A percentile compares a stretch with the other conserved stretches of the same genome.
These are phyloP conservation scores for Indri indri DNA, from an alignment of 2,113 vertebrate genomes.

Conservation along the genomic window DNA sequence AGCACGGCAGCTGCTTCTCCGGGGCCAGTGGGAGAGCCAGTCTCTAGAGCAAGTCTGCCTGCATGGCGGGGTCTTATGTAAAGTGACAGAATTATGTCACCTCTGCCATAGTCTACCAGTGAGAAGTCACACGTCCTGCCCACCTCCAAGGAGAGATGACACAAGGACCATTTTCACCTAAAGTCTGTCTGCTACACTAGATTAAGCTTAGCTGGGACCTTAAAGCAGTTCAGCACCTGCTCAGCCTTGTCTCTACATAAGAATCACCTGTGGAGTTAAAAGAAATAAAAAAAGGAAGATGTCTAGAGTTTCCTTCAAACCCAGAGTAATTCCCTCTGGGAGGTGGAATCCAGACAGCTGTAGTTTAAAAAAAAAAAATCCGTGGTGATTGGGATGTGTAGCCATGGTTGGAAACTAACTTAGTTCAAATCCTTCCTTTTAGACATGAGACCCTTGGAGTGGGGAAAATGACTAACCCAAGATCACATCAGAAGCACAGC, in stretches of 20 bases:
- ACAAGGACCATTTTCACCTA: not conserved
- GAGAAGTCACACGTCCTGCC: not conserved
- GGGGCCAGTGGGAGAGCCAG: no score
- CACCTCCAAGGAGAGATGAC: no score
- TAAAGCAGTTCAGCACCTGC: not conserved
- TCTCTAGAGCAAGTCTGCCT: not conserved
- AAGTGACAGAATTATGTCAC: no score
- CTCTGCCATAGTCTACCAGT: not conserved
- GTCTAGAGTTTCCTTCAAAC: not conserved
- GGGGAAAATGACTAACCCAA: not conserved
- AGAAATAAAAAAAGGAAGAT: not conserved
- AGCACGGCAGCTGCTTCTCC: not conserved
- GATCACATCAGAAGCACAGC: not conserved
- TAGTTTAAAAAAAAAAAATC: not conserved
- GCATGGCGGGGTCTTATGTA: not conserved
- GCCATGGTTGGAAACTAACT: not conserved
- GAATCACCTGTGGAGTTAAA: not conserved
- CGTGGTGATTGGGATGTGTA: not conserved
- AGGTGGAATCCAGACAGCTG: not conserved
- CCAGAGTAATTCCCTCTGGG: not conserved
- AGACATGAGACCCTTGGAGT: not conserved
- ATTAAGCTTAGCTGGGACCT: not conserved
- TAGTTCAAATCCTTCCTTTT: not conserved
- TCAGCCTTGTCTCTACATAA: not conserved
- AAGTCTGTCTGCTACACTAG: not conserved